phyloP scores from a whole-genome alignment of 2,888 invertebrate species.

The Gastrophysa polygoni region DNA sequence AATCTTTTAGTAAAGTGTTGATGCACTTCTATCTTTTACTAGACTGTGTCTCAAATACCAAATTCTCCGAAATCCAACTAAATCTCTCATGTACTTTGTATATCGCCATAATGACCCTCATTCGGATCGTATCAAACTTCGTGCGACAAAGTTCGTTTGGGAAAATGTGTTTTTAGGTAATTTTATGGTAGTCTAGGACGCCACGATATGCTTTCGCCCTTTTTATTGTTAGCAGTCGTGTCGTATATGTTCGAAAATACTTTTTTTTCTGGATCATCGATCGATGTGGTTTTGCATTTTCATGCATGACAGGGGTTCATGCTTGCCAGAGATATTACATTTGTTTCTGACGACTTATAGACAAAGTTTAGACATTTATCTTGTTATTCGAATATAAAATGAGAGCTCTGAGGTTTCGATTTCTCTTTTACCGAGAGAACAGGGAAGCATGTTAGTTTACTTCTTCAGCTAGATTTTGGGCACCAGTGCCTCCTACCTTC shows the following conservation, averaged over 20 bases:
- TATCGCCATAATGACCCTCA: too few species aligned
- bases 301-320: not conserved
- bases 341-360: not conserved
- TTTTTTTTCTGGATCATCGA: not conserved
- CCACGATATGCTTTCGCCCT: not conserved
- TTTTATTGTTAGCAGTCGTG: not conserved
- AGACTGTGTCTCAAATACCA: too few species aligned
- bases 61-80: too few species aligned
- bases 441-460: too few species aligned
- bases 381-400: not conserved
- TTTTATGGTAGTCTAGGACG: not conserved
- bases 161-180: not conserved
- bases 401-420: not conserved
- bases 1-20: too few species aligned
- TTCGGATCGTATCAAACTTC: not conserved
- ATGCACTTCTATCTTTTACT: too few species aligned
- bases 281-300: not conserved
- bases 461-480: too few species aligned
- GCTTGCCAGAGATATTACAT: not conserved
- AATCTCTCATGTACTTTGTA: too few species aligned
- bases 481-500: too few species aligned
- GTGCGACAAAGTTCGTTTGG: not conserved
- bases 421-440: not conserved
- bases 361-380: constrained; percentile 2
- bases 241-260: not conserved